phyloP scores from a whole-genome alignment of 2,888 invertebrate genomes.

The Axea sp. region DNA sequence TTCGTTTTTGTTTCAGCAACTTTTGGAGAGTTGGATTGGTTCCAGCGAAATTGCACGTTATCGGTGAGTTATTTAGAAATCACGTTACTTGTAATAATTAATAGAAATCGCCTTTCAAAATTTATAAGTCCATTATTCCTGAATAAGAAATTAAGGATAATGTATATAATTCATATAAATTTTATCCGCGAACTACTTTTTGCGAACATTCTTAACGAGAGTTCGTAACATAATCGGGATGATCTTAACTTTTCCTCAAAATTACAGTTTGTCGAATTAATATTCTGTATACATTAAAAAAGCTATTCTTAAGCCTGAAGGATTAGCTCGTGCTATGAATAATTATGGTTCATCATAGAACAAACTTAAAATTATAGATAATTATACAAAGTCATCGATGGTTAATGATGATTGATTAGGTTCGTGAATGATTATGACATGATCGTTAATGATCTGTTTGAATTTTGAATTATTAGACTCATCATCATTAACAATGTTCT shows the following conservation, averaged over 20 bases:
- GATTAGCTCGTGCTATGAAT: slow-evolving; percentile 22
- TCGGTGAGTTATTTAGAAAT: slow-evolving; percentile 33
- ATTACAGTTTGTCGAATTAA: too few species aligned
- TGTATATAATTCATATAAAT: too few species aligned
- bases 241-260: too few species aligned
- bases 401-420: slow-evolving; percentile 53
- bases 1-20: slow-evolving; percentile 25
- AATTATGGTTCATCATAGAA: slow-evolving; percentile 35
- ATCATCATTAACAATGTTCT: slow-evolving; percentile 31
- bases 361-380: slow-evolving; percentile 43
- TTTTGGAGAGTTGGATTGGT: slow-evolving; percentile 20
- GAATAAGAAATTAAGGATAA: too few species aligned
- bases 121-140: too few species aligned
- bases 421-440: slow-evolving; percentile 32
- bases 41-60: slow-evolving; percentile 28
- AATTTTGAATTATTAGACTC: slow-evolving; percentile 32
- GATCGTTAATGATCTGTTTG: slow-evolving; percentile 54
- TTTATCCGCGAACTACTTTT: too few species aligned
- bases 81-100: too few species aligned
- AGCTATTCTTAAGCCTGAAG: slow-evolving; percentile 2
- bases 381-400: slow-evolving; percentile 47
- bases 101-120: too few species aligned
- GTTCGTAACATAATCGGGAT: too few species aligned
- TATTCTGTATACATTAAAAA: too few species aligned
- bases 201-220: too few species aligned